Percentiles rank a stretch among this genome's conserved stretches.
These are phyloP conservation scores for Pterostichus madidus DNA, from an alignment of 2,888 invertebrate genomes.

Conservation along the genomic window DNA sequence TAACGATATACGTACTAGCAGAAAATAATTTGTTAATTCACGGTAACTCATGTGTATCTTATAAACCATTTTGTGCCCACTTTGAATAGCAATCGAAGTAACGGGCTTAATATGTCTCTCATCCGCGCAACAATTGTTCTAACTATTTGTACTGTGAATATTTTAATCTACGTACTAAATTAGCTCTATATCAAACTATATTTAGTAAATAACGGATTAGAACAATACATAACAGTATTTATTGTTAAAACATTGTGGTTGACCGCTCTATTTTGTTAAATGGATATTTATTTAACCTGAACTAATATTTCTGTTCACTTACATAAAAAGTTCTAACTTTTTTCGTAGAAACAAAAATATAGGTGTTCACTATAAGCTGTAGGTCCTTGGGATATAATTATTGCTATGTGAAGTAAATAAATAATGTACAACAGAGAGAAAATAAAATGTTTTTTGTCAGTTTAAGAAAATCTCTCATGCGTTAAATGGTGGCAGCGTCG, in stretches of 20 bases:
- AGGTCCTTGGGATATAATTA: too few relatives aligned
- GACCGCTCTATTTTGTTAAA: background rate
- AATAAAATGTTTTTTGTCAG: background rate
- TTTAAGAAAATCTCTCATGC: background rate
- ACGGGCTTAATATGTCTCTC: constrained; percentile 6
- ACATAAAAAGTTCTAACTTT: background rate
- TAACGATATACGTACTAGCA: too few relatives aligned
- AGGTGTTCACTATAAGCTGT: background rate
- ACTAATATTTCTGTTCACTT: constrained; percentile 15
- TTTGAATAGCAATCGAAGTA: constrained; percentile 9
- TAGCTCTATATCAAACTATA: background rate
- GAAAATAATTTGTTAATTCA: constrained; percentile 9
- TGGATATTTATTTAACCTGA: constrained; percentile 14
- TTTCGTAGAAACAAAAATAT: background rate
- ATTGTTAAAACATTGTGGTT: constrained; percentile 22
- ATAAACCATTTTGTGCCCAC: constrained; percentile 12
- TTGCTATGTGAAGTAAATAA: too few relatives aligned
- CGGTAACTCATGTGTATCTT: constrained; percentile 20
- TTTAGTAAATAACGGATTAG: background rate
- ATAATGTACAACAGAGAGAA: too few relatives aligned
- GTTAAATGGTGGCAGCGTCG: background rate
- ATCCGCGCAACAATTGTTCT: constrained; percentile 40
- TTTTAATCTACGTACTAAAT: constrained; percentile 24
- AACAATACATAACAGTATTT: background rate
- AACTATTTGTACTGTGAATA: constrained; percentile 23